Percentiles rank a stretch among this genome's conserved stretches.
Evolutionary conservation across 2,797 vertebrate species (phyloP).

Genomic region (Phataginus tetradactyla): DNA sequence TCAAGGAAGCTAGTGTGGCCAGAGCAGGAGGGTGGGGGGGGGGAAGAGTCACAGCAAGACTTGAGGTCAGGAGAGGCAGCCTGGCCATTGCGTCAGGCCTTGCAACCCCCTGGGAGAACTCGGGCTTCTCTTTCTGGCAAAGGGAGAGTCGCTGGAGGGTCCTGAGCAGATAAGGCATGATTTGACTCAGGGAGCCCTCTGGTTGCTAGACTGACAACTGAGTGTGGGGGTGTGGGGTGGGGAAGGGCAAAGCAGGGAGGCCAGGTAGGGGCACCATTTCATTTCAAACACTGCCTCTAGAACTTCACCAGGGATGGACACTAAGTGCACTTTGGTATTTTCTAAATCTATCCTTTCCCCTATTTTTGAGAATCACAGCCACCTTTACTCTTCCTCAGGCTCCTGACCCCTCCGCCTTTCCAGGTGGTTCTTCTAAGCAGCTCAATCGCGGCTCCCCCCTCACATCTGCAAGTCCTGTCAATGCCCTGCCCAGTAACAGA

Average conservation of each 20-base stretch:
- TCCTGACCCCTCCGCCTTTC: neutral
- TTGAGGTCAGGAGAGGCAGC: neutral
- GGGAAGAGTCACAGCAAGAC: rapidly evolving
- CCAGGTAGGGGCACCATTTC: neutral
- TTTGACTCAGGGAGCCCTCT: neutral
- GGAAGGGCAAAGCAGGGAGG: neutral
- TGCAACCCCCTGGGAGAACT: neutral
- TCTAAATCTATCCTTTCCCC: neutral
- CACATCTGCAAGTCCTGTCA: neutral
- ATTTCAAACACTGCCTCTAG: neutral
- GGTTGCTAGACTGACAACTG: neutral
- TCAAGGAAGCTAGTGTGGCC: neutral
- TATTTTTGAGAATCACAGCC: neutral
- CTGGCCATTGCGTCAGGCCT: rapidly evolving
- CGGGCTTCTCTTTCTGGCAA: neutral
- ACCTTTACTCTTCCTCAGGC: neutral
- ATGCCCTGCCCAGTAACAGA: neutral
- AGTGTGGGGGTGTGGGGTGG: neutral
- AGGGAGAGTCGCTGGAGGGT: neutral
- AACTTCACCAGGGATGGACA: neutral
- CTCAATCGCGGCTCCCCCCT: neutral
- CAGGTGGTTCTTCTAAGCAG: neutral
- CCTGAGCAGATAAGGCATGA: neutral
- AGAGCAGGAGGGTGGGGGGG: rapidly evolving
- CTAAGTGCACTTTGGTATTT: neutral